A percentile compares a stretch with the other conserved stretches of the same genome.
phyloP scores from a whole-genome alignment of 2,113 vertebrate genomes.

The Chinchilla lanigera region DNA sequence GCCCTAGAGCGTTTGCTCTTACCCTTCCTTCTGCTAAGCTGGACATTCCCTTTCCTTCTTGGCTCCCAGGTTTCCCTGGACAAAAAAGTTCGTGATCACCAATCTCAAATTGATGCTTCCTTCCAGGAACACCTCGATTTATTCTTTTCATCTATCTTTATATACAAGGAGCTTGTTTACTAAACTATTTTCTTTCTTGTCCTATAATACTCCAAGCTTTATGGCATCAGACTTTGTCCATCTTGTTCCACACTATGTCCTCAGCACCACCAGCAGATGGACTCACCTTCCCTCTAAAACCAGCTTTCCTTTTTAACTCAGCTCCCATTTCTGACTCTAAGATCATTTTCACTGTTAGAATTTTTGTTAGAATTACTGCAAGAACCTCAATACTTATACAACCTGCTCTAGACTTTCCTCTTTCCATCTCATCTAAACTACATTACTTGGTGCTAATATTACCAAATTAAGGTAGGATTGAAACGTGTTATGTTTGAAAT shows the following conservation, averaged over 20 bases:
- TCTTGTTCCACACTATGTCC: neutral
- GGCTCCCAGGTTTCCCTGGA: neutral
- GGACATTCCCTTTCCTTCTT: neutral
- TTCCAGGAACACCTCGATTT: neutral
- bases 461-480: neutral
- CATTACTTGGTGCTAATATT: neutral
- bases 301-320: neutral
- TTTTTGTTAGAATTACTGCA: slow-evolving; percentile 4
- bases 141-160: neutral
- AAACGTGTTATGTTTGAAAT: neutral
- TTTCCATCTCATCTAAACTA: neutral
- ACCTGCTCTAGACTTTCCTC: neutral
- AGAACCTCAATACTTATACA: neutral
- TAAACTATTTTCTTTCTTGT: neutral
- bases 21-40: neutral
- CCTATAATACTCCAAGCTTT: neutral
- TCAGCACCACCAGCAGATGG: neutral
- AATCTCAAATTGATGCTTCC: neutral
- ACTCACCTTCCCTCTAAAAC: neutral
- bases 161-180: neutral
- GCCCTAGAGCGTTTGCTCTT: neutral
- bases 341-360: neutral
- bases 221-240: neutral
- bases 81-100: neutral
- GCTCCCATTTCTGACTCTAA: neutral